Conservation (phyloP, 2,888 invertebrate species). For the Cheilosia soror region DNA sequence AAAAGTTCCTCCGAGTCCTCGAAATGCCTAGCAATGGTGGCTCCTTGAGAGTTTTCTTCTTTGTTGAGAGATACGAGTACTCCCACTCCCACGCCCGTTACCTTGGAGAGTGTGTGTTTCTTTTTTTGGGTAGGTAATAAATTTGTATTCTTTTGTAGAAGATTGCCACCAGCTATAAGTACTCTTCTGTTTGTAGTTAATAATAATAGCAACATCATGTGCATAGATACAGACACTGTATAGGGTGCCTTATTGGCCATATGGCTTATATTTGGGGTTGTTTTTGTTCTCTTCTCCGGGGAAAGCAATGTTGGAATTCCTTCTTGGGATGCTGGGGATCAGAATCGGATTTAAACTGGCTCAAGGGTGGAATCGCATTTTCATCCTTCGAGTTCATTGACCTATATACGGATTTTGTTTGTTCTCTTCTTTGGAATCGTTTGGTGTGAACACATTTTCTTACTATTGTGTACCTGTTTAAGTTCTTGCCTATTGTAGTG, state of each 20-base stretch:
- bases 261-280: not conserved
- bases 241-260: not conserved
- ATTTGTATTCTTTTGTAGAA: not conserved
- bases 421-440: too few species aligned
- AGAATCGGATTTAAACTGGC: not conserved
- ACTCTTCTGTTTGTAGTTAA: conserved; percentile 3
- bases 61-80: not conserved
- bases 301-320: not conserved
- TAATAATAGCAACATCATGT: conserved; percentile 3
- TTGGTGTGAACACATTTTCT: too few species aligned
- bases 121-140: not conserved
- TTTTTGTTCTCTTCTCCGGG: not conserved
- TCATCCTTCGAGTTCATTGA: too few species aligned
- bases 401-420: too few species aligned
- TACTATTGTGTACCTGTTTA: too few species aligned
- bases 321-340: not conserved
- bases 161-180: not conserved
- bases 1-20: conserved; percentile 41
- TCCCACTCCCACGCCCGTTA: not conserved
- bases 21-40: conserved; percentile 15
- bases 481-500: too few species aligned
- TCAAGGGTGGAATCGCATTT: not conserved
- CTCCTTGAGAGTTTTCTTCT: conserved; percentile 1
- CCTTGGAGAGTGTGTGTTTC: not conserved
- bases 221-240: not conserved